Percentiles rank a stretch among this genome's conserved stretches.
Evolutionary conservation across 2,113 vertebrate genomes (phyloP).

Genomic region (Hippocampus barbouri): DNA sequence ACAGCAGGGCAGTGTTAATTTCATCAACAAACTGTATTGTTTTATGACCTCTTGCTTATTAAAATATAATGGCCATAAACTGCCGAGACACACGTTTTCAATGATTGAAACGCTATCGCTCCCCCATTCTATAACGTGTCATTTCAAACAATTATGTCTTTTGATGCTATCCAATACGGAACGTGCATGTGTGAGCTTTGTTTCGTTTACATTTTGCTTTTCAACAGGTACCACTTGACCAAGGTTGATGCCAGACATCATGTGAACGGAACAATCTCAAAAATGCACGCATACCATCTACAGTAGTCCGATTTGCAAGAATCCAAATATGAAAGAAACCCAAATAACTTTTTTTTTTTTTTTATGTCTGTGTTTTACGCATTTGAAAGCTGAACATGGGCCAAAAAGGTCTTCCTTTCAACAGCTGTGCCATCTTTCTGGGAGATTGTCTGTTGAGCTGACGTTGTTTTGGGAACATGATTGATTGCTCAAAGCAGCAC

Average conservation of each 20-base stretch:
- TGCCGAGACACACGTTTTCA: slow-evolving; percentile 10
- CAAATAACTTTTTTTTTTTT: too few relatives aligned
- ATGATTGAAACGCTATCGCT: slow-evolving; percentile 2
- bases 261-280: background rate
- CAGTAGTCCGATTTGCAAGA: too few relatives aligned
- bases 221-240: background rate
- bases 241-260: too few relatives aligned
- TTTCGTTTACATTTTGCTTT: background rate
- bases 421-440: too few relatives aligned
- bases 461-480: too few relatives aligned
- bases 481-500: too few relatives aligned
- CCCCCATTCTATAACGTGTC: background rate
- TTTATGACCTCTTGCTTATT: slow-evolving; percentile 29
- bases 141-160: background rate
- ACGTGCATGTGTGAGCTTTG: background rate
- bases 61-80: slow-evolving; percentile 34
- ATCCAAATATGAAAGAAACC: too few relatives aligned
- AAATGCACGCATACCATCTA: background rate
- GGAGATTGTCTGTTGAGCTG: too few relatives aligned
- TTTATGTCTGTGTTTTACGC: too few relatives aligned
- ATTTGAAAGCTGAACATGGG: too few relatives aligned
- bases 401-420: too few relatives aligned
- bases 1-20: slow-evolving; percentile 27
- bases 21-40: slow-evolving; percentile 7
- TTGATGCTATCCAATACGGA: background rate